Base-by-base conservation (phyloP, 2,113 vertebrate species). In the Calidris pugnax region DNA sequence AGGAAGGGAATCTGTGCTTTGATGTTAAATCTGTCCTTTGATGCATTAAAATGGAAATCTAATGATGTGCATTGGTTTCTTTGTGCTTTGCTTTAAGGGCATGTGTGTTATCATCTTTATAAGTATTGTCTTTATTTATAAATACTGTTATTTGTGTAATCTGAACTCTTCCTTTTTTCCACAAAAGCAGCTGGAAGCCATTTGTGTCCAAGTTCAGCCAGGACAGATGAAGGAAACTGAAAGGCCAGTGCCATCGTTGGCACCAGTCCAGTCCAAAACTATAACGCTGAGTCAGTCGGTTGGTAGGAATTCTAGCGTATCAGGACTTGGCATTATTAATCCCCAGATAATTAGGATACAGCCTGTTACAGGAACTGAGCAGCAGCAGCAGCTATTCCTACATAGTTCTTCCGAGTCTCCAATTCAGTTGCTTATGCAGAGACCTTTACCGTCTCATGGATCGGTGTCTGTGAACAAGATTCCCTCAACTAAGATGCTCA, bases 261-360 rank as follows among this genome's bases (percentile, higher is more conserved):
- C 98, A 33, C 51, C 97, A 48, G 24, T 97, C 63, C 98, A 97
- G 51, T 94, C 98, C 47, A 98, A 98, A 91, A 94, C 74, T 14
- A 50, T 96, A 81, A 72, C 78, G 30, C 93, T 79, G 48, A 94
- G 50, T 96, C 98, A 98, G 53, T 86, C 53, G 0, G 71, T 76
- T 19, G n/a, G 96, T 11, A 97, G 98, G 72, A 94, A 85, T 96
- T 68, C 98, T 95, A 59, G 92, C 96, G 14, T 94, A 10, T 73
- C 98, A 76, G 98, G 98, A 39, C 97, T 98, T 62, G 92, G 96
- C 33, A 27, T 98, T 85, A 76, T 98, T 94, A 97, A 98, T 75
- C 94, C 98, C n/a, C 99, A 99, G 96, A 98, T 99, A 86, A 98
- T 99, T 91, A 98, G 98, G 95, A 96, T 98, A 41, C 98, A 98